These are phyloP conservation scores for Hipposideros armiger DNA, from an alignment of 2,113 vertebrate genomes.

Conservation along the genomic window DNA sequence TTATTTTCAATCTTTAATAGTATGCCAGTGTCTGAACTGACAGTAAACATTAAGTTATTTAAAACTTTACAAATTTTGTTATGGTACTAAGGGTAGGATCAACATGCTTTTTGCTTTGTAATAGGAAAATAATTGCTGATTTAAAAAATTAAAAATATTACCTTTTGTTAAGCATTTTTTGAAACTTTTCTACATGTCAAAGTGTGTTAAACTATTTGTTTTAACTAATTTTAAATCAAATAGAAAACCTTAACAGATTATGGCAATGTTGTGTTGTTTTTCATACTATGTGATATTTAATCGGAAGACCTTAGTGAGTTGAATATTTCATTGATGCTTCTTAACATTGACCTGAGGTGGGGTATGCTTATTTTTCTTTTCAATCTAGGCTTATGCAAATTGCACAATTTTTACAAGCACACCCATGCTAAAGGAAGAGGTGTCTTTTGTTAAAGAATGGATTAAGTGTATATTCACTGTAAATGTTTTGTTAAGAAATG, in stretches of 20 bases:
- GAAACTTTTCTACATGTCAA: not conserved
- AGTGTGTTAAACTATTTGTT: not conserved
- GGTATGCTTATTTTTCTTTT: not conserved
- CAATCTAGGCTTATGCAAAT: not conserved
- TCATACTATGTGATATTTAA: not conserved
- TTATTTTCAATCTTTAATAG: not conserved
- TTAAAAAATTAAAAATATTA: not conserved
- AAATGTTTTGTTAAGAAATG: not conserved
- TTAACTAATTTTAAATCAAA: constrained; percentile 21
- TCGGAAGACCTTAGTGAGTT: not conserved
- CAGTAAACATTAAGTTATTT: not conserved
- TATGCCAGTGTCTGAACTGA: not conserved
- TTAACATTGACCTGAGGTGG: not conserved
- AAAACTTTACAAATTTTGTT: not conserved
- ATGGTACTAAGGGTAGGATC: not conserved
- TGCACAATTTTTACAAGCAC: not conserved
- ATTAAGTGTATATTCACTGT: not conserved
- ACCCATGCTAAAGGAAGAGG: not conserved
- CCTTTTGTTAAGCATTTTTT: constrained; percentile 38
- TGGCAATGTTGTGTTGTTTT: not conserved
- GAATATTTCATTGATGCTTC: not conserved
- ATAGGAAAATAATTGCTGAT: not conserved
- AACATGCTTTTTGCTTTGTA: not conserved
- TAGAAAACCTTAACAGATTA: not conserved
- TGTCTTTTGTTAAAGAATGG: not conserved